Conservation (phyloP, 2,888 invertebrate species). For the Orthonevra nobilis region DNA sequence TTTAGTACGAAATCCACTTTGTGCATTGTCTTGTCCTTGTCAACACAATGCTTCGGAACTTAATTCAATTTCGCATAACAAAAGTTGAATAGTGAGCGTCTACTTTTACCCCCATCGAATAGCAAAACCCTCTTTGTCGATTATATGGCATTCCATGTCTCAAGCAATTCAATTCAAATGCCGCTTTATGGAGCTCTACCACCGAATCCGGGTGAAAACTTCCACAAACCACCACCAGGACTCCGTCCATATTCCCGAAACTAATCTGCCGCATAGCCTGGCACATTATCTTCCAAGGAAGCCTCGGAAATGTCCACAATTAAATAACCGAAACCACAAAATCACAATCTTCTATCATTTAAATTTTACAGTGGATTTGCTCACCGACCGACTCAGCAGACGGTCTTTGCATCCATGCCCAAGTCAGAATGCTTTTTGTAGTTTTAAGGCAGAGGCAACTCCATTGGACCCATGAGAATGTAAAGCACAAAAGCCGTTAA, state of each 20-base stretch:
- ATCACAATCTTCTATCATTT: constrained; percentile 55
- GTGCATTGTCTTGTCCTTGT: too few relatives aligned
- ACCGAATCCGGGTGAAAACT: constrained; percentile 11
- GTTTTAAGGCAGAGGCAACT: neutral
- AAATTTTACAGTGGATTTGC: constrained; percentile 56
- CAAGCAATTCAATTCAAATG: constrained; percentile 27
- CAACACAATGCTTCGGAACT: too few relatives aligned
- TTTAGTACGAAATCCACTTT: too few relatives aligned
- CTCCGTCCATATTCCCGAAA: constrained; percentile 25
- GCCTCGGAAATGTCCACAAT: constrained; percentile 59
- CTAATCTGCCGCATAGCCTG: constrained; percentile 25
- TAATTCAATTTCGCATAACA: too few relatives aligned
- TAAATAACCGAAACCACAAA: constrained; percentile 65
- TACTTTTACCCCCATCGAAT: too few relatives aligned
- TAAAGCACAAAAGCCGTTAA: constrained; percentile 45
- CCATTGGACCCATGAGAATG: neutral
- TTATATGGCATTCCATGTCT: constrained; percentile 19
- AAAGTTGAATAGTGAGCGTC: too few relatives aligned
- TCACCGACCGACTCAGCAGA: constrained; percentile 11
- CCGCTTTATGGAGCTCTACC: constrained; percentile 1
- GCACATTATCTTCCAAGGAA: constrained; percentile 42
- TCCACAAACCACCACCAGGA: constrained; percentile 25
- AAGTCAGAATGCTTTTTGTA: too few relatives aligned
- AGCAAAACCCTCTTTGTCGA: constrained; percentile 33
- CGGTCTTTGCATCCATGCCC: constrained; percentile 5